Evolutionary conservation across 2,888 invertebrate species (phyloP).

Genomic region (Harmothoe impar): DNA sequence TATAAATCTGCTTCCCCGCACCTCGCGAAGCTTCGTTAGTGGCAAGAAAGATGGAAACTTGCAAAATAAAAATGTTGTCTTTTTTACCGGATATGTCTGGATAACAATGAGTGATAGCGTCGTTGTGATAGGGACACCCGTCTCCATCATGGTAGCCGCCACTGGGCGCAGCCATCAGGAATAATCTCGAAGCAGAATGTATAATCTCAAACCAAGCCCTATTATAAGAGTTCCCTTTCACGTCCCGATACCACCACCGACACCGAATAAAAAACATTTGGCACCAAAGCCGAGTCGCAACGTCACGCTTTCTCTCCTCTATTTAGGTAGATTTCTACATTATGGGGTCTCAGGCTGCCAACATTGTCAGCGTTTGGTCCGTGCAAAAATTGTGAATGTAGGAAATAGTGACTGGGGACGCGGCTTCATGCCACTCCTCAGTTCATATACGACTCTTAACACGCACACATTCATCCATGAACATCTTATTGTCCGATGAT

Average conservation of each 20-base stretch:
- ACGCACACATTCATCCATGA: not conserved
- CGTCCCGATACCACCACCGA: not conserved
- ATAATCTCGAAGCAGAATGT: conserved; percentile 1
- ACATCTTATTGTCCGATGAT: not conserved
- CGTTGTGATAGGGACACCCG: not conserved
- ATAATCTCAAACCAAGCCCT: not conserved
- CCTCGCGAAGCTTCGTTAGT: not conserved
- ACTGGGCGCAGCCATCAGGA: not conserved
- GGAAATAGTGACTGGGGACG: no score
- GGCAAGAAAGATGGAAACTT: not conserved
- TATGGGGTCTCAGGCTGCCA: not conserved
- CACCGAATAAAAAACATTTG: no score
- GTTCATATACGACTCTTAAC: no score
- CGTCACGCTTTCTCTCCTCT: not conserved
- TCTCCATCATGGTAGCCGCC: not conserved
- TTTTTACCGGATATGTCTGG: not conserved
- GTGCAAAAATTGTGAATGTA: no score
- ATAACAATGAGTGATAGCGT: not conserved
- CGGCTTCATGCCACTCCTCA: no score
- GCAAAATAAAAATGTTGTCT: not conserved
- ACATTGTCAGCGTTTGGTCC: not conserved
- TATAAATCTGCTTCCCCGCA: not conserved
- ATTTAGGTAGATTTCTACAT: not conserved
- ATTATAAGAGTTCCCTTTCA: not conserved
- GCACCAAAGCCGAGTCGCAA: no score